Conservation (phyloP, 2,888 invertebrate genomes). For the Prenolepis imparis region DNA sequence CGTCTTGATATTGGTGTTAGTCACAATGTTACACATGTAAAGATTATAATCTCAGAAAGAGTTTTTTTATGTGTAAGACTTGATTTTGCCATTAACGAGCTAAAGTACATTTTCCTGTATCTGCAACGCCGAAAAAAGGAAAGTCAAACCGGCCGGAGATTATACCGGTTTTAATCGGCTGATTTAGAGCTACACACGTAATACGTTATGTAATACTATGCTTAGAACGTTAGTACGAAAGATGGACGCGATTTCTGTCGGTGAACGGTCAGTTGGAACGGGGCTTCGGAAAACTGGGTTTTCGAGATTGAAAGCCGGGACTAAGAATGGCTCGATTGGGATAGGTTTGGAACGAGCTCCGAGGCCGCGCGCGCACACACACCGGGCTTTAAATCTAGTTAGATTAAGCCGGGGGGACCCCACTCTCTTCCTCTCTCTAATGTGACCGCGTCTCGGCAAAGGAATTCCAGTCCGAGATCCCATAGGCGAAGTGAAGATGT, state of each 20-base stretch:
- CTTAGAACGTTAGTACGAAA: constrained; percentile 46
- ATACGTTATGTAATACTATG: constrained; percentile 66
- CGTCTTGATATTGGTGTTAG: too few relatives aligned
- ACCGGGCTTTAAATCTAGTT: constrained; percentile 68
- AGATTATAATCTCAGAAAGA: not conserved
- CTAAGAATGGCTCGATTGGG: constrained; percentile 68
- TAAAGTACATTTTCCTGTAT: constrained; percentile 38
- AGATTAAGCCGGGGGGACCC: constrained; percentile 64
- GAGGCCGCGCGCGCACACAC: not conserved
- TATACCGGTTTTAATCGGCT: constrained; percentile 14
- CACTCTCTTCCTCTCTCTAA: constrained; percentile 67
- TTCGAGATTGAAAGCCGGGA: constrained; percentile 60
- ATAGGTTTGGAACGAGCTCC: constrained; percentile 64
- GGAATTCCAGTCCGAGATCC: constrained; percentile 42
- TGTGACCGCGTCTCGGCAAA: constrained; percentile 66
- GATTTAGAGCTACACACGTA: constrained; percentile 65
- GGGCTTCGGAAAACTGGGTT: not conserved
- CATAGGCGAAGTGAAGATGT: constrained; percentile 64
- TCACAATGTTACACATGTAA: not conserved
- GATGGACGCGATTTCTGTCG: constrained; percentile 3
- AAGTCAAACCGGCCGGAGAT: not conserved
- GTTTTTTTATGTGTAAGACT: not conserved
- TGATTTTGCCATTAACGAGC: constrained; percentile 9
- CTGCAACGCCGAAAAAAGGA: not conserved
- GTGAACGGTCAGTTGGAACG: not conserved